Percentiles rank a stretch among this genome's conserved stretches.
Evolutionary conservation across 92 coral and sea anemone genomes (phyloP).

Genomic region (Porites divaricata): DNA sequence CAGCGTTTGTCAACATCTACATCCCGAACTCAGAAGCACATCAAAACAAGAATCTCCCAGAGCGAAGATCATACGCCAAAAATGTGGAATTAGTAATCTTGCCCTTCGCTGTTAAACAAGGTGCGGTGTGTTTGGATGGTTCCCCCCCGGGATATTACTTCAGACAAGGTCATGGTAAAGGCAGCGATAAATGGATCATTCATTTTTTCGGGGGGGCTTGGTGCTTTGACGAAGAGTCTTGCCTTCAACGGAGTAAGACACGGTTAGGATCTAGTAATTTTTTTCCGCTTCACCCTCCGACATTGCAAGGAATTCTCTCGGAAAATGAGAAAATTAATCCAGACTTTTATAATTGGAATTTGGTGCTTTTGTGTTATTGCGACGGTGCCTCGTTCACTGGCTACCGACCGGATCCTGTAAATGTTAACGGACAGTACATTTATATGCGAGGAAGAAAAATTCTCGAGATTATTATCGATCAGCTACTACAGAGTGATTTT

Average conservation of each 20-base stretch:
- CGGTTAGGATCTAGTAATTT: constrained; percentile 76
- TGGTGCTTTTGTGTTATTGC: constrained; percentile 82
- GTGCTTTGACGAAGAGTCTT: constrained; percentile 88
- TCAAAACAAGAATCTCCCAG: constrained; percentile 11
- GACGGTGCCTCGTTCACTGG: constrained; percentile 93
- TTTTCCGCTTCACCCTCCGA: constrained; percentile 82
- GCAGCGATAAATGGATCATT: constrained; percentile 77
- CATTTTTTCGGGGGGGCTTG: constrained; percentile 95
- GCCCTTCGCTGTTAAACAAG: constrained; percentile 66
- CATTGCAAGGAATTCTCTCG: constrained; percentile 85
- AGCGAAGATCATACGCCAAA: constrained; percentile 52
- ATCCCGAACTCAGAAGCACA: constrained; percentile 37
- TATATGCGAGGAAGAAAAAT: constrained; percentile 86
- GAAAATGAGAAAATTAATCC: constrained; percentile 68
- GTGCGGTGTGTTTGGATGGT: constrained; percentile 90
- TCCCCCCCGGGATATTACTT: constrained; percentile 88
- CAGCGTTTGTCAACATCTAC: constrained; percentile 86
- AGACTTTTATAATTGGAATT: constrained; percentile 88
- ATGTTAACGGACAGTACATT: constrained; percentile 69
- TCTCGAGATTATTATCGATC: constrained; percentile 78
- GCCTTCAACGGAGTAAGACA: constrained; percentile 86
- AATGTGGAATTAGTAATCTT: constrained; percentile 61
- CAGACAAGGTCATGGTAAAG: constrained; percentile 77
- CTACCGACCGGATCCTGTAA: constrained; percentile 74
- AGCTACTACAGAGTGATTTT: constrained; percentile 72